Conservation (phyloP, 2,888 invertebrate genomes). For the Mycalesis mineus region DNA sequence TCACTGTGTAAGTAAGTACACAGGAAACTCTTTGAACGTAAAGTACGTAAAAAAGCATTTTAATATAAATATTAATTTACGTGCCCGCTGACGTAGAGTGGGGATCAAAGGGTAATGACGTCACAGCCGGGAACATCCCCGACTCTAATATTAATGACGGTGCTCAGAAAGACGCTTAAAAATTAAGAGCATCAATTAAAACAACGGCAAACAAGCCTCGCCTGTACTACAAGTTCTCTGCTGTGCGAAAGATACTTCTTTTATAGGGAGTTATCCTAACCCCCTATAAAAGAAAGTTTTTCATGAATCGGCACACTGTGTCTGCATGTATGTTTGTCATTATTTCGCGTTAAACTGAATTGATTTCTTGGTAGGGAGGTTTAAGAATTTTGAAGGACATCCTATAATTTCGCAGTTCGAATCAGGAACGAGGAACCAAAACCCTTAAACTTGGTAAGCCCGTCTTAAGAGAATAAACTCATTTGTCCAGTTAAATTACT, state of each 20-base stretch:
- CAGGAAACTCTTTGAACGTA: not conserved
- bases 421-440: too few relatives aligned
- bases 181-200: not conserved
- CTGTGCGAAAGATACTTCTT: not conserved
- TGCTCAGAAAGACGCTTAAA: not conserved
- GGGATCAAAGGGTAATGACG: conserved; percentile 10
- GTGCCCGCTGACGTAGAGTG: not conserved
- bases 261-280: too few relatives aligned
- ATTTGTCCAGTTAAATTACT: too few relatives aligned
- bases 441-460: too few relatives aligned
- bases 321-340: too few relatives aligned
- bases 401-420: too few relatives aligned
- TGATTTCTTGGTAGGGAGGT: too few relatives aligned
- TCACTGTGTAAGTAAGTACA: not conserved
- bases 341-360: too few relatives aligned
- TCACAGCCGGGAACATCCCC: not conserved
- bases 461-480: too few relatives aligned
- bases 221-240: not conserved
- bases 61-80: conserved; percentile 4
- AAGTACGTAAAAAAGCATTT: not conserved
- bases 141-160: not conserved
- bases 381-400: too few relatives aligned
- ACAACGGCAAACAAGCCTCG: not conserved
- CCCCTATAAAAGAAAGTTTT: too few relatives aligned
- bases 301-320: too few relatives aligned